Evolutionary conservation across 2,888 invertebrate species (phyloP).

Genomic region (Falcaria lacertinaria): DNA sequence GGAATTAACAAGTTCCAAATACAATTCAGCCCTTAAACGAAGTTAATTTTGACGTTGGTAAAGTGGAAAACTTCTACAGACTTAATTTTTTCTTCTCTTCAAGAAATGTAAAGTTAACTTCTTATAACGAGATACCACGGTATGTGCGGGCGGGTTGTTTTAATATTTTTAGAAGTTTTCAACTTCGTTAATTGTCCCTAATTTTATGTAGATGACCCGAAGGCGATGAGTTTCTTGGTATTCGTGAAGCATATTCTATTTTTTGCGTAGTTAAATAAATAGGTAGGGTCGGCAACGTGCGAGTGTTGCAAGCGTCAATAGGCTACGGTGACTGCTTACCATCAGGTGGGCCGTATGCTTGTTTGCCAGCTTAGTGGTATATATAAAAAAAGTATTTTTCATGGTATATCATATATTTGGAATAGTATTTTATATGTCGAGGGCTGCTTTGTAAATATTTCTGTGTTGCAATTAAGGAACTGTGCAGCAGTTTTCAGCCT

Average conservation of each 20-base stretch:
- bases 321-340: too few species aligned
- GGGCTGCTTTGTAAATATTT: constrained; percentile 56
- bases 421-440: constrained; percentile 55
- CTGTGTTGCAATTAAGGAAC: constrained; percentile 65
- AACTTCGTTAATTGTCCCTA: constrained; percentile 28
- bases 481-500: constrained; percentile 47
- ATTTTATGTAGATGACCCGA: constrained; percentile 27
- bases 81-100: constrained; percentile 44
- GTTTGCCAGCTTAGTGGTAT: too few species aligned
- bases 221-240: constrained; percentile 8
- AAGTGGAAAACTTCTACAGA: constrained; percentile 68
- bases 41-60: constrained; percentile 68
- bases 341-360: too few species aligned
- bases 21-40: constrained; percentile 71
- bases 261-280: constrained; percentile 55
- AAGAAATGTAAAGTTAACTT: constrained; percentile 57
- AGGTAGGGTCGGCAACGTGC: too few species aligned
- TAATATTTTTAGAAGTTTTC: constrained; percentile 25
- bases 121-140: constrained; percentile 46
- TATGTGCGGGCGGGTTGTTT: constrained; percentile 38
- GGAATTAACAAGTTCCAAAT: constrained; percentile 75
- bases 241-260: constrained; percentile 34
- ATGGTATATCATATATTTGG: too few species aligned
- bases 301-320: too few species aligned
- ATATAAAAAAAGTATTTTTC: too few species aligned